These are phyloP conservation scores for Drosophila rubida DNA, from an alignment of 2,888 invertebrate species.

Conservation along the genomic window DNA sequence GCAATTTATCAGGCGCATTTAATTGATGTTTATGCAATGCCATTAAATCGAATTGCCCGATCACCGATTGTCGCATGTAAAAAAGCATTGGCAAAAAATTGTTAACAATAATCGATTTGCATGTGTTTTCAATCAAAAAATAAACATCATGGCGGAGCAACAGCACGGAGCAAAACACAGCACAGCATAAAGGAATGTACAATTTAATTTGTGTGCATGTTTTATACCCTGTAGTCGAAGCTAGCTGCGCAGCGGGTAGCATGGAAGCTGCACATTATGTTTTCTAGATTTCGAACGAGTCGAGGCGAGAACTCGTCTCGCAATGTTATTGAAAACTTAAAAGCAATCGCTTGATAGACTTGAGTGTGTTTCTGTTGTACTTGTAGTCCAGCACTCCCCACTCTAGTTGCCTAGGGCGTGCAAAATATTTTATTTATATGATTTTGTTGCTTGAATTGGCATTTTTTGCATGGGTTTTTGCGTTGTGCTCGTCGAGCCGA, in stretches of 20 bases:
- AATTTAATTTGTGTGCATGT: constrained; percentile 53
- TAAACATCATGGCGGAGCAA: constrained; percentile 24
- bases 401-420: not conserved
- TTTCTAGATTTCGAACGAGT: not conserved
- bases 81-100: constrained; percentile 63
- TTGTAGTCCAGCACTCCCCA: not conserved
- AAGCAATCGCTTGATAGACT: not conserved
- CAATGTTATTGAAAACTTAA: too few species aligned
- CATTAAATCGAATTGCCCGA: constrained; percentile 67
- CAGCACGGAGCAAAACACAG: constrained; percentile 26
- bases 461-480: constrained; percentile 16
- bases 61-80: constrained; percentile 28
- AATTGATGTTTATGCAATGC: constrained; percentile 74
- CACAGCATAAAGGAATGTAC: constrained; percentile 44
- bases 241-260: not conserved
- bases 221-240: constrained; percentile 28
- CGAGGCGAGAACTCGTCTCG: too few species aligned
- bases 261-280: not conserved
- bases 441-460: constrained; percentile 11
- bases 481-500: constrained; percentile 11
- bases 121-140: constrained; percentile 65
- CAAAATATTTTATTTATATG: constrained; percentile 32
- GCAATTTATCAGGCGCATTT: constrained; percentile 57
- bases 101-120: constrained; percentile 75
- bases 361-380: not conserved